phyloP scores from a whole-genome alignment of 2,888 invertebrate species.

The Drosophila glabriapex region DNA sequence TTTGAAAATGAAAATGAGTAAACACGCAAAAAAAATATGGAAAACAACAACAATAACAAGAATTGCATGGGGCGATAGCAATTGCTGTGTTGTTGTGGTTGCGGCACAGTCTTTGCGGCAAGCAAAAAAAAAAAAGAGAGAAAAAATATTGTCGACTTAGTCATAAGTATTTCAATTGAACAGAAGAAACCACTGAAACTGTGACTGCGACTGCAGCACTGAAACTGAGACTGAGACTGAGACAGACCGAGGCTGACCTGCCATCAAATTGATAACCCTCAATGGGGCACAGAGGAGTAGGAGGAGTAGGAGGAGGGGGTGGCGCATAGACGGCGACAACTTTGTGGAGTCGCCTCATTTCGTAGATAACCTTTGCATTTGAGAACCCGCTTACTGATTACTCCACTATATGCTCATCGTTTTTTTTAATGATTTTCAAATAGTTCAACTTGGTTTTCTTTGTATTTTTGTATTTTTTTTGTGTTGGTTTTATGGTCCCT shows the following conservation, averaged over 20 bases:
- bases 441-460: constrained; percentile 10
- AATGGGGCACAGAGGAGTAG: background rate
- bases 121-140: background rate
- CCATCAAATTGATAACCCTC: constrained; percentile 69
- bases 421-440: constrained; percentile 25
- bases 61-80: constrained; percentile 56
- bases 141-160: constrained; percentile 64
- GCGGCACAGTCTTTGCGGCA: constrained; percentile 34
- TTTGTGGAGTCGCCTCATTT: constrained; percentile 31
- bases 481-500: constrained; percentile 38
- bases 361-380: constrained; percentile 62
- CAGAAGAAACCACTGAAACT: constrained; percentile 61
- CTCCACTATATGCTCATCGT: constrained; percentile 22
- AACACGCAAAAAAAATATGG: constrained; percentile 58
- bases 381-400: constrained; percentile 20
- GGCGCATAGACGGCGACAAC: constrained; percentile 49
- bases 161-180: constrained; percentile 67
- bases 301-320: background rate
- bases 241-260: constrained; percentile 45
- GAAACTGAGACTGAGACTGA: constrained; percentile 1
- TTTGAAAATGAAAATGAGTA: constrained; percentile 74
- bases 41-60: constrained; percentile 31
- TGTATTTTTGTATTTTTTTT: background rate
- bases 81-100: constrained; percentile 31
- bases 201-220: constrained; percentile 9